Base-by-base conservation (phyloP, 2,797 vertebrate species). In the Pantherophis vulpinus region DNA sequence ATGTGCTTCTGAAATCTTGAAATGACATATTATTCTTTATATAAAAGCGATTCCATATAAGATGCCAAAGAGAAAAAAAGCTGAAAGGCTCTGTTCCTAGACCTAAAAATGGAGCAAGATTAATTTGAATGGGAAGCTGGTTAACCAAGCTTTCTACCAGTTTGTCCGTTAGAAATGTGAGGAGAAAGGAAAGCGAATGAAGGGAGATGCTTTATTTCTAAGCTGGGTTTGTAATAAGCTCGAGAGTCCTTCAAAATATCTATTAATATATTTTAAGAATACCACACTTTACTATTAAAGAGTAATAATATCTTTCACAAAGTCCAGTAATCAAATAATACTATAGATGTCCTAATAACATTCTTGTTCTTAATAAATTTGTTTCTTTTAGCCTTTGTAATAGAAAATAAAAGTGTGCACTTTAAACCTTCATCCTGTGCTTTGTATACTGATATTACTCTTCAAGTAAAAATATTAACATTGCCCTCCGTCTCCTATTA, bases 241-340 rank as follows among this genome's bases (percentile, higher is more conserved):
- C 0, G 93, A 96, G 95, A 97, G 97, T 97, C 97, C 97, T 98
- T 97, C 97, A 97, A 93, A 97, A 97, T 96, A 97, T 97, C 96
- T 98, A 97, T 98, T 98, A 98, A 98, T 98, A 96, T 96, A 97
- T 96, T 97, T 97, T 97, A 98, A 97, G 97, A 98, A 98, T 98
- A 98, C 98, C 98, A 98, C 97, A 97, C 98, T 98, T 98, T 98
- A 98, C 97, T 98, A 98, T 98, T 97, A 98, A 98, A 97, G 98
- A 97, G 94, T 59, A 91, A 96, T 97, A 97, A 95, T 97, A 96
- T 96, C 94, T 97, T 98, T 96, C 97, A 97, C 97, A 98, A 98
- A 95, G 96, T 97, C 96, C 98, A 98, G 97, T 97, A 98, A 90
- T 97, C 97, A 97, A 95, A 97, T 97, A 98, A 97, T 98, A 98